These are phyloP conservation scores for Oscheius onirici DNA, from an alignment of 2,888 invertebrate genomes.

Conservation along the genomic window DNA sequence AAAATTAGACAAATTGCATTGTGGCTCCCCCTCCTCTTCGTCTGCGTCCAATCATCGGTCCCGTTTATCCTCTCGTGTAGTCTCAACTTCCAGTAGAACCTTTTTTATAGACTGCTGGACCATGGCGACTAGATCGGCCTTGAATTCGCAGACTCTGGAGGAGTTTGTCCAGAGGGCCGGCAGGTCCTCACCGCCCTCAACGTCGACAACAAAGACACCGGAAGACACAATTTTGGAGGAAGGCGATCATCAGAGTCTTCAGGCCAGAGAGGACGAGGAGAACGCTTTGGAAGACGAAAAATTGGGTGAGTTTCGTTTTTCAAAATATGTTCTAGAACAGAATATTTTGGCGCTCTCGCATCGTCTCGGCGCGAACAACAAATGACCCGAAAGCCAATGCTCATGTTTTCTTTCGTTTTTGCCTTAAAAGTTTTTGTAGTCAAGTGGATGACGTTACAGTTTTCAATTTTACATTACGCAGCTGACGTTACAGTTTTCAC, in stretches of 20 bases:
- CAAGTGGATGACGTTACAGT: no score
- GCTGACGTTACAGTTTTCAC: no score
- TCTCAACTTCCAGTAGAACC: background rate
- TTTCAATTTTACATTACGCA: no score
- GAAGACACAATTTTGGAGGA: slow-evolving; percentile 10
- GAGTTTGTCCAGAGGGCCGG: slow-evolving; percentile 58
- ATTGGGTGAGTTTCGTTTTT: background rate
- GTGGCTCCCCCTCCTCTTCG: slow-evolving; percentile 25
- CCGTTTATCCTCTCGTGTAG: background rate
- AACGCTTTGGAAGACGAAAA: background rate
- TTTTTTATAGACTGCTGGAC: slow-evolving; percentile 68
- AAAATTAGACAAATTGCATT: slow-evolving; percentile 33
- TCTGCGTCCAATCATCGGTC: slow-evolving; percentile 31
- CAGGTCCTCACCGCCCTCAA: slow-evolving; percentile 13
- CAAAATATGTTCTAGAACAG: no score
- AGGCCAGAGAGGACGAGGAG: background rate
- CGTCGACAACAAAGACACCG: slow-evolving; percentile 19
- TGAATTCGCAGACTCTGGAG: slow-evolving; percentile 63
- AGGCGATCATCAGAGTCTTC: background rate
- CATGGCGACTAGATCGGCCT: slow-evolving; percentile 66
- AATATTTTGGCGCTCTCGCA: no score
- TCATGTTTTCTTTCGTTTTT: background rate
- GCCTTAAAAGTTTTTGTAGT: no score
- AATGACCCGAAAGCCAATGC: background rate
- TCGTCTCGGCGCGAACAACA: no score